A percentile compares a stretch with the other conserved stretches of the same genome.
phyloP scores from a whole-genome alignment of 37 sponge, comb jelly and placozoan genomes.

The Mnemiopsis leidyi region DNA sequence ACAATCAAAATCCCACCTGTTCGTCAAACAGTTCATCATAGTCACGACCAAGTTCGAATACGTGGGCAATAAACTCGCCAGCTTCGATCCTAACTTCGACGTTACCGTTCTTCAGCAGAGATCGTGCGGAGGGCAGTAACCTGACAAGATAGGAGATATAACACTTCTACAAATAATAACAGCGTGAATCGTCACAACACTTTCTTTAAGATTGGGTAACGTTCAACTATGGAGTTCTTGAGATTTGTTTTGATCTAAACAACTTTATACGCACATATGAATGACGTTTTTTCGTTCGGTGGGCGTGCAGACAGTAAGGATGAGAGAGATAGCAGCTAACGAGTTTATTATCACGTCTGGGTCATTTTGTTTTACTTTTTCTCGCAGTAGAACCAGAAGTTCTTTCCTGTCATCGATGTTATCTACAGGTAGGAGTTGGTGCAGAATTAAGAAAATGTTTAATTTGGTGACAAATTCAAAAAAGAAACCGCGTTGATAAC shows the following conservation, averaged over 20 bases:
- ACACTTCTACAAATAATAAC: too few relatives aligned
- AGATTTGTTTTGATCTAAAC: too few relatives aligned
- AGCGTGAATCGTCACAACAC: too few relatives aligned
- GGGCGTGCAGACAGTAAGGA: conserved; percentile 53
- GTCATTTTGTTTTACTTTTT: not conserved
- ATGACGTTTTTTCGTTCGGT: conserved; percentile 55
- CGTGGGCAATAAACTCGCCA: conserved; percentile 19
- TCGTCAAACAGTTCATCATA: not conserved
- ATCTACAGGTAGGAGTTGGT: too few relatives aligned
- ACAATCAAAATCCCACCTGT: not conserved
- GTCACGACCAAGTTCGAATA: conserved; percentile 42
- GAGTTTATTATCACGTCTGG: not conserved
- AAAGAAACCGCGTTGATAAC: too few relatives aligned
- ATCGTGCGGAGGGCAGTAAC: not conserved
- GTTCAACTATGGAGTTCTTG: too few relatives aligned
- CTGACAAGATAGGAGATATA: too few relatives aligned
- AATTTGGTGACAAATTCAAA: too few relatives aligned
- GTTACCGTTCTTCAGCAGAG: conserved; percentile 1
- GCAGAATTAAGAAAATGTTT: too few relatives aligned
- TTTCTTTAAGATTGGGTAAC: too few relatives aligned
- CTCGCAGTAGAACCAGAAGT: not conserved
- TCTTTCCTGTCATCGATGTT: conserved; percentile 36
- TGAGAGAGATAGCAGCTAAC: not conserved
- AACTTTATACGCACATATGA: conserved; percentile 25
- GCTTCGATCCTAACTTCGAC: conserved; percentile 50